phyloP scores from a whole-genome alignment of 2,113 vertebrate genomes.

The Calyptommatus sinebrachiatus region DNA sequence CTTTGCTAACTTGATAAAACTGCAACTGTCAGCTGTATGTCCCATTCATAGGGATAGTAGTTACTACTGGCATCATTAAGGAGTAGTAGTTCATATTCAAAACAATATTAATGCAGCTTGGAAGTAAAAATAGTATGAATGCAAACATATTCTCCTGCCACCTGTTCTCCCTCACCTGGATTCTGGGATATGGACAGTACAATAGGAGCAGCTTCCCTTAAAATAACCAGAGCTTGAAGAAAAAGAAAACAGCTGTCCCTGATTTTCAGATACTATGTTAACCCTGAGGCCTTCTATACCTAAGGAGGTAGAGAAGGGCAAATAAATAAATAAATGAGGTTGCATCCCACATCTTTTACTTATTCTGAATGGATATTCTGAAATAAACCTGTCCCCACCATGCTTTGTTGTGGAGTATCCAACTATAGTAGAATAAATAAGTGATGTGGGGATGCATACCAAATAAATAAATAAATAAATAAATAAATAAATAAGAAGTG shows the following conservation, averaged over 20 bases:
- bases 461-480: background rate
- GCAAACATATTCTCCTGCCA: background rate
- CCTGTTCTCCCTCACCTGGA: background rate
- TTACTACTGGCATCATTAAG: background rate
- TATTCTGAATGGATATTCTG: too few species aligned
- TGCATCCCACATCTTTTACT: too few species aligned
- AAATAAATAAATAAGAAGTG: background rate
- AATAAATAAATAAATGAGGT: too few species aligned
- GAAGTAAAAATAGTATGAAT: background rate
- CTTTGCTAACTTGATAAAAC: constrained; percentile 32
- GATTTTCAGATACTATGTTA: too few species aligned
- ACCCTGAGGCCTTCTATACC: too few species aligned
- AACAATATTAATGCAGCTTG: background rate
- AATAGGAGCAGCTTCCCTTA: background rate
- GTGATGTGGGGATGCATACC: too few species aligned
- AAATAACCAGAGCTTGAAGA: background rate
- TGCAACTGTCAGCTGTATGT: constrained; percentile 30
- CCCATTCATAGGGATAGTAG: background rate
- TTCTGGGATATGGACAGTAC: background rate
- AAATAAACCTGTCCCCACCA: too few species aligned
- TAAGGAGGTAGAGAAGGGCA: too few species aligned
- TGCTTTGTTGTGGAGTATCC: too few species aligned
- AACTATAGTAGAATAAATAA: too few species aligned
- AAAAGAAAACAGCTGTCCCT: too few species aligned
- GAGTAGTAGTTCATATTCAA: background rate